These are phyloP conservation scores for Leucophenga varia DNA, from an alignment of 1,140 invertebrate species.

Conservation along the genomic window DNA sequence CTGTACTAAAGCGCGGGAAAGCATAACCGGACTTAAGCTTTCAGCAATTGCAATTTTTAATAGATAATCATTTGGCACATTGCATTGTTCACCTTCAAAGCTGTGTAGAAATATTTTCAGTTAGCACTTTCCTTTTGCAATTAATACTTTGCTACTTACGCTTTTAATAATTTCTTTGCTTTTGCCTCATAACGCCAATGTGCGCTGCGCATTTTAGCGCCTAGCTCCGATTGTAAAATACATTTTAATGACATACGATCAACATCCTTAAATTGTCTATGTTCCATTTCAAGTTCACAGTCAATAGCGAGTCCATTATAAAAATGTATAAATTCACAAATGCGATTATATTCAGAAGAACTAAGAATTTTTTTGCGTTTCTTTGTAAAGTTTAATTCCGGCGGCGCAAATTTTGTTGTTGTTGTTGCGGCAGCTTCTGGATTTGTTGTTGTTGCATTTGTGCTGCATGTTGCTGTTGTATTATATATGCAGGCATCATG, in stretches of 20 bases:
- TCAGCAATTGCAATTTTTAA: constrained; percentile 61
- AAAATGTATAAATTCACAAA: constrained; percentile 38
- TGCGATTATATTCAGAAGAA: constrained; percentile 20
- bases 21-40: constrained; percentile 64
- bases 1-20: constrained; percentile 69
- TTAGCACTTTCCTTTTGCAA: constrained; percentile 3
- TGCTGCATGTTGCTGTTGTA: no score
- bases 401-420: no score
- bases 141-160: constrained; percentile 25
- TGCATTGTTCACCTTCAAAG: constrained; percentile 40
- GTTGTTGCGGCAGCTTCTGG: no score
- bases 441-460: no score
- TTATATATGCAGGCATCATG: no score
- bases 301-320: constrained; percentile 46
- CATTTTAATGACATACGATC: constrained; percentile 58
- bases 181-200: constrained; percentile 56
- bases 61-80: constrained; percentile 57
- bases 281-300: constrained; percentile 50
- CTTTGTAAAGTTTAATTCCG: no score
- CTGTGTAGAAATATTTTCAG: constrained; percentile 10
- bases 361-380: constrained; percentile 32
- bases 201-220: constrained; percentile 48
- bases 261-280: constrained; percentile 50
- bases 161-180: constrained; percentile 30
- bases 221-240: constrained; percentile 57